phyloP scores from a whole-genome alignment of 1,140 invertebrate species.

The Magallana gigas region DNA sequence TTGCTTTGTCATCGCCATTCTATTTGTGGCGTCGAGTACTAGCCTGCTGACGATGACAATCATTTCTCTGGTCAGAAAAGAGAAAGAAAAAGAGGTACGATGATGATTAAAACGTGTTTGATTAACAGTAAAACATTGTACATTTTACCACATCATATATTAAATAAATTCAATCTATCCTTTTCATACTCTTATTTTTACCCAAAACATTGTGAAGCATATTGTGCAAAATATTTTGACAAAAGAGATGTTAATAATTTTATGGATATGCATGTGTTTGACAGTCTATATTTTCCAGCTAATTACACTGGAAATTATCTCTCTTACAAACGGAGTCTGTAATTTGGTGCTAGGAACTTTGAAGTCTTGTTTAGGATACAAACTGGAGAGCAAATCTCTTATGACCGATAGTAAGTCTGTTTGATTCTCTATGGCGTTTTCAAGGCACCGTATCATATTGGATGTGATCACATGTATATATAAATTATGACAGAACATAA shows the following conservation, averaged over 20 bases:
- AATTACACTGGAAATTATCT: not conserved
- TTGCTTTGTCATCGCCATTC: not conserved
- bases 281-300: not conserved
- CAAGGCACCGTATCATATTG: too few species aligned
- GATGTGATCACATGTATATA: too few species aligned
- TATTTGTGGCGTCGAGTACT: slow-evolving; percentile 14
- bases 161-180: not conserved
- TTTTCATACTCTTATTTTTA: not conserved
- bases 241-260: not conserved
- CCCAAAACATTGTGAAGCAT: not conserved
- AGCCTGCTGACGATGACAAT: not conserved
- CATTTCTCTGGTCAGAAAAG: too few species aligned
- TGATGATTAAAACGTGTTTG: not conserved
- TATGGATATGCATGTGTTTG: not conserved
- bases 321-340: not conserved
- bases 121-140: not conserved
- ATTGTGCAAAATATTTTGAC: not conserved
- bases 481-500: too few species aligned
- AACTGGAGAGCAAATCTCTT: too few species aligned
- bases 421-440: too few species aligned
- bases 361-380: too few species aligned
- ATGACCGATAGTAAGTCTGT: too few species aligned
- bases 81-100: not conserved
- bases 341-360: too few species aligned
- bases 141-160: not conserved